phyloP scores from a whole-genome alignment of 2,888 invertebrate species.

The Alsophila aescularia region DNA sequence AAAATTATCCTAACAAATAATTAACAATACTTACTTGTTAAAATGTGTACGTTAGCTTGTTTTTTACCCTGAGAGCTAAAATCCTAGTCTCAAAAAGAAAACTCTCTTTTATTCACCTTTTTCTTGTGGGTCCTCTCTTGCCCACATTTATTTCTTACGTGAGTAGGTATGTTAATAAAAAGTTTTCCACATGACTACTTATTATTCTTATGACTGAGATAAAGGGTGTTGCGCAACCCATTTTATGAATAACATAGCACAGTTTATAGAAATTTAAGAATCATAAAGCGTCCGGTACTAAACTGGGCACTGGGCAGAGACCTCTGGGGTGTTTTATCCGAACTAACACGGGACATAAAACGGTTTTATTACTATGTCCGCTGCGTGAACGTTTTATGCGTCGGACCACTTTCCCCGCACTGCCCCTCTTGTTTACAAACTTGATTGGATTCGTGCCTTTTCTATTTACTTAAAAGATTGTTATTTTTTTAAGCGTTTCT shows the following conservation, averaged over 20 bases:
- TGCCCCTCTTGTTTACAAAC: constrained; percentile 66
- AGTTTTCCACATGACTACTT: not conserved
- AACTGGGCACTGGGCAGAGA: constrained; percentile 61
- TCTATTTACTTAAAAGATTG: constrained; percentile 72
- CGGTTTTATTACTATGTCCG: constrained; percentile 68
- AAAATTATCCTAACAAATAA: no score
- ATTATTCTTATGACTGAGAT: constrained; percentile 5
- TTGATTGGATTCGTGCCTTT: constrained; percentile 81
- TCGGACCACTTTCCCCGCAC: constrained; percentile 36
- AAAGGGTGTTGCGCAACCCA: constrained; percentile 25
- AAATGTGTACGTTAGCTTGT: no score
- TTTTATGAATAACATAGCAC: constrained; percentile 36
- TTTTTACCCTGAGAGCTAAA: no score
- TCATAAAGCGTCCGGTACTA: constrained; percentile 74
- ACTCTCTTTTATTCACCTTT: no score
- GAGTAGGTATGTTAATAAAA: not conserved
- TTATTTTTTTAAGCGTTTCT: constrained; percentile 55
- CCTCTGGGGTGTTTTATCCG: constrained; percentile 66
- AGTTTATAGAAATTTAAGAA: constrained; percentile 80
- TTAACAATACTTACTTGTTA: no score
- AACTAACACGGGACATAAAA: constrained; percentile 71
- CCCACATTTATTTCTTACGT: not conserved
- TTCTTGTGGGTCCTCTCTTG: not conserved
- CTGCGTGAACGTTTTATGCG: constrained; percentile 36
- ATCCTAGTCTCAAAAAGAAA: no score